These are phyloP conservation scores for Heliconius himera DNA, from an alignment of 1,140 invertebrate species.

Conservation along the genomic window DNA sequence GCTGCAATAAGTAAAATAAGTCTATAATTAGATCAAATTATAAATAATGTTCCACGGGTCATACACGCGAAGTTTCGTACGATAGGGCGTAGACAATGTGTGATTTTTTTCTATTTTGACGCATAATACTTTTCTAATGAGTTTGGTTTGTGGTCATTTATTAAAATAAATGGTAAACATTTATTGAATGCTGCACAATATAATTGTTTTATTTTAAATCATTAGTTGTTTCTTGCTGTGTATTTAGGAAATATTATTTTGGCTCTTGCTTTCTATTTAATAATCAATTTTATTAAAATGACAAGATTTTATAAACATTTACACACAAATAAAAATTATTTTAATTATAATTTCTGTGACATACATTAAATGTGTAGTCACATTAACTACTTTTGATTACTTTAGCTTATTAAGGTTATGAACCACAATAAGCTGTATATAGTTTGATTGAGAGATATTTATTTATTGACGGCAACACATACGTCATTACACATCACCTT, in stretches of 20 bases:
- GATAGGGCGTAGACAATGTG: slow-evolving; percentile 66
- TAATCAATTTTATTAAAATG: too few relatives aligned
- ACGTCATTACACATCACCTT: slow-evolving; percentile 79
- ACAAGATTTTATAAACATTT: too few relatives aligned
- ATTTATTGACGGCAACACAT: slow-evolving; percentile 30
- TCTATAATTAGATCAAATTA: slow-evolving; percentile 77
- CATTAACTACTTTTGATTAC: too few relatives aligned
- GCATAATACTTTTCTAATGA: slow-evolving; percentile 59
- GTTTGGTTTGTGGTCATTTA: slow-evolving; percentile 27
- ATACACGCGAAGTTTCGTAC: slow-evolving; percentile 75
- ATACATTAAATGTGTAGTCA: too few relatives aligned
- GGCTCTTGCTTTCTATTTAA: too few relatives aligned
- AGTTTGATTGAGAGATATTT: background rate
- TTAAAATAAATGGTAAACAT: background rate
- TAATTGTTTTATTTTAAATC: background rate
- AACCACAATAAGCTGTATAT: too few relatives aligned
- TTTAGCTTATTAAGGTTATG: too few relatives aligned
- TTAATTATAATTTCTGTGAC: too few relatives aligned
- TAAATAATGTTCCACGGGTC: slow-evolving; percentile 74
- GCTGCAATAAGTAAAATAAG: slow-evolving; percentile 62
- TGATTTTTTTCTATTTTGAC: slow-evolving; percentile 68
- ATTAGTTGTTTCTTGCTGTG: background rate
- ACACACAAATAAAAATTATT: too few relatives aligned
- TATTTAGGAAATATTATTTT: background rate
- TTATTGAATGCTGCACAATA: background rate